Conservation (phyloP, 2,888 invertebrate genomes). For the Ctena decussata region DNA sequence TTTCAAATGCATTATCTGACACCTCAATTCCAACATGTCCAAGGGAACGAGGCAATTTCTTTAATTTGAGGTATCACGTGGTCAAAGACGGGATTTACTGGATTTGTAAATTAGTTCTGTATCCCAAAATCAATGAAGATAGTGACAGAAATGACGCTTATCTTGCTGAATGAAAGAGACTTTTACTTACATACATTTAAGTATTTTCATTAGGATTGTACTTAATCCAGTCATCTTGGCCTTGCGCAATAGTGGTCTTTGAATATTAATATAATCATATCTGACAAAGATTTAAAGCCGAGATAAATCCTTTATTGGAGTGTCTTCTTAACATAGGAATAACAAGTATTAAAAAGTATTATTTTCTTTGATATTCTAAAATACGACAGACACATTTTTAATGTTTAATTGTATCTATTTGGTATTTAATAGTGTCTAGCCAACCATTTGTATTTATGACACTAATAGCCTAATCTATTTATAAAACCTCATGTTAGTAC, state of each 20-base stretch:
- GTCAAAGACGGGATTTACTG: conserved; percentile 36
- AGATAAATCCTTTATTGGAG: background rate
- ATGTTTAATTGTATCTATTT: too few relatives aligned
- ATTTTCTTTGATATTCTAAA: too few relatives aligned
- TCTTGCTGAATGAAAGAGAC: background rate
- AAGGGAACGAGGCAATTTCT: conserved; percentile 42
- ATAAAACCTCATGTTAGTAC: too few relatives aligned
- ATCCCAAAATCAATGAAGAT: conserved; percentile 4
- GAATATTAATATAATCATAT: conserved; percentile 13
- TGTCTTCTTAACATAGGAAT: background rate
- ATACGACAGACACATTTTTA: too few relatives aligned
- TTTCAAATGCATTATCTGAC: conserved; percentile 37
- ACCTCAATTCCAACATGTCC: conserved; percentile 12
- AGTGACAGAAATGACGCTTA: background rate
- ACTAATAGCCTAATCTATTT: too few relatives aligned
- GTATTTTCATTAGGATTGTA: conserved; percentile 8
- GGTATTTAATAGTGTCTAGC: too few relatives aligned
- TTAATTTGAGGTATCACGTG: conserved; percentile 50
- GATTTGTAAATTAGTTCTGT: conserved; percentile 47
- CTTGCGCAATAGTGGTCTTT: background rate
- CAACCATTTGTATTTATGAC: too few relatives aligned
- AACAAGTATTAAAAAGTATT: background rate
- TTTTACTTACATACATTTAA: background rate
- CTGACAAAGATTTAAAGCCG: background rate
- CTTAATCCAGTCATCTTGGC: background rate